Conservation (phyloP, 2,797 vertebrate species). For the Darevskia mixta region DNA sequence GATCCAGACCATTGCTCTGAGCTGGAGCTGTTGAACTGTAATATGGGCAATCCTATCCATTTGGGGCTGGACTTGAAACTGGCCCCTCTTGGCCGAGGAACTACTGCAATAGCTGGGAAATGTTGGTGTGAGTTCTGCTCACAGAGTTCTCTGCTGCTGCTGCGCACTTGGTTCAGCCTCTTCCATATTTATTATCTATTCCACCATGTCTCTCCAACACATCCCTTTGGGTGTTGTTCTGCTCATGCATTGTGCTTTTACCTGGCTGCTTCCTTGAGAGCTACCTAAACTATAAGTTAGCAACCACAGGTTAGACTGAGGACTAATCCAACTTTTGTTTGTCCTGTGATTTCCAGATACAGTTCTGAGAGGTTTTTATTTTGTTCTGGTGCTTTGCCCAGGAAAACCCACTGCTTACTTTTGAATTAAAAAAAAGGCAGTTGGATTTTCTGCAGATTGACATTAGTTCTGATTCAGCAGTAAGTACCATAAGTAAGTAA, state of each 20-base stretch:
- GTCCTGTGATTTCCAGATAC: too few relatives aligned
- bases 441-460: too few relatives aligned
- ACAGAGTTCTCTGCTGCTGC: background rate
- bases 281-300: background rate
- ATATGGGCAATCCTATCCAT: background rate
- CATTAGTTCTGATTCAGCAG: too few relatives aligned
- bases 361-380: too few relatives aligned
- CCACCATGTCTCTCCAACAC: background rate
- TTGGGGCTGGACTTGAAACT: background rate
- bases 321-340: too few relatives aligned
- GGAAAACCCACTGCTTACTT: too few relatives aligned
- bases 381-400: too few relatives aligned
- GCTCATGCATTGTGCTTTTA: background rate
- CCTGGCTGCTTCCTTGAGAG: background rate
- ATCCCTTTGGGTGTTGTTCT: background rate
- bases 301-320: background rate
- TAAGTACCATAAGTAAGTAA: too few relatives aligned
- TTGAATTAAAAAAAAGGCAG: too few relatives aligned
- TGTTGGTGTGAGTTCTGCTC: background rate
- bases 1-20: background rate
- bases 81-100: background rate
- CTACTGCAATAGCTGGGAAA: background rate
- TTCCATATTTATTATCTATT: background rate
- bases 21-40: background rate
- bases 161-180: background rate